phyloP scores from a whole-genome alignment of 1,140 invertebrate species.

The Drosophila ogumai region DNA sequence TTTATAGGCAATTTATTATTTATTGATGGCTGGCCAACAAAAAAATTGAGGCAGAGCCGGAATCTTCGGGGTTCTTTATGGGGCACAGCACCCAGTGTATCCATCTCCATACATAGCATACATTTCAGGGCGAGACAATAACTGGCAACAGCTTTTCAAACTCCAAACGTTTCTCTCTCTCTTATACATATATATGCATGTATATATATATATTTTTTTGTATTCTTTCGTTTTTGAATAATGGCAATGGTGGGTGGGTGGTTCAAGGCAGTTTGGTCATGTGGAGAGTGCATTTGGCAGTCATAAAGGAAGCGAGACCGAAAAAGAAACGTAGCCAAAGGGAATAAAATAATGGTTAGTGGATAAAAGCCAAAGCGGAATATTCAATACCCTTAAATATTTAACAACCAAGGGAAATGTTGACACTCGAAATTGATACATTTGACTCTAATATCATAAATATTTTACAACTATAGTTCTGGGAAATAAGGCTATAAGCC shows the following conservation, averaged over 20 bases:
- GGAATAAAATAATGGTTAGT: conserved; percentile 27
- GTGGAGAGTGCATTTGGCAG: conserved; percentile 51
- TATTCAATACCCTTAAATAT: conserved; percentile 15
- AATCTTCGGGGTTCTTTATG: not conserved
- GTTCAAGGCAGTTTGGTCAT: conserved; percentile 35
- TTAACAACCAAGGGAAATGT: not conserved
- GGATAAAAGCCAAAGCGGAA: not conserved
- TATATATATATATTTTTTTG: conserved; percentile 5
- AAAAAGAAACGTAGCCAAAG: conserved; percentile 34
- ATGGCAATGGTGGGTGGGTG: conserved; percentile 46
- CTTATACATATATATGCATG: not conserved
- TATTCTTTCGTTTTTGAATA: conserved; percentile 56
- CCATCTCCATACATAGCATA: conserved; percentile 37
- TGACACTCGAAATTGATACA: not conserved
- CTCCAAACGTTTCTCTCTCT: conserved; percentile 47
- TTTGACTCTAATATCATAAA: not conserved
- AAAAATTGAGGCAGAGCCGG: not conserved
- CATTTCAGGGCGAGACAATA: conserved; percentile 40
- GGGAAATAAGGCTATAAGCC: not conserved
- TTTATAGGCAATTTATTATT: conserved; percentile 83
- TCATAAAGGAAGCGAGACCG: conserved; percentile 33
- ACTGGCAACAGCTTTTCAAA: conserved; percentile 56
- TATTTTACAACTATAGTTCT: not conserved
- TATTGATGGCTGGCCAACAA: conserved; percentile 60
- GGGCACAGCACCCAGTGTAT: conserved; percentile 28